Base-by-base conservation (phyloP, 1,140 invertebrate genomes). In the Heliconius congener region DNA sequence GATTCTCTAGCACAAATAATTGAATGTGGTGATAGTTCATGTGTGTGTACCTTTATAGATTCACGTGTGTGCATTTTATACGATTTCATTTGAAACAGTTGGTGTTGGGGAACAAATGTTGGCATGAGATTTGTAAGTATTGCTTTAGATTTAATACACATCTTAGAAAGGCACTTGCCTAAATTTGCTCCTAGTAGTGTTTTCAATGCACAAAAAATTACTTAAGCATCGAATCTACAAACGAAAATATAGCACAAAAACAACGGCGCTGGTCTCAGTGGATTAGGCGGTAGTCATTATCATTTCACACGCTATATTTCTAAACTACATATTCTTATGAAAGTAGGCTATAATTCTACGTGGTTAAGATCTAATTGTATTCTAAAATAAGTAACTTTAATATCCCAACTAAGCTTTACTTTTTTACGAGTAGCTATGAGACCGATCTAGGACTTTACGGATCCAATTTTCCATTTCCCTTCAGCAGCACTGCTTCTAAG, bases 91-190 rank as follows among this genome's bases (percentile, higher is more conserved):
- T 87, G 71, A 92, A 86, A 90, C 90, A 93, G 92, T 94, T 94
- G 93, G 93, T 94, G 91, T 90, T 88, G 89, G 91, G 92, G 92
- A 93, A 91, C 92, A 94, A 93, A 88, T 80, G 86, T 88, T 89
- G 90, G 89, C 90, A 91, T 90, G 91, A 86, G 82, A 87, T 88
- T 85, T 87, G 93, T 94, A 93, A 94, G 93, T 94, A 94, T 91
- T 88, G 86, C 89, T 93, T 90, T 93, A 91, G 88, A 84, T 72
- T 86, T 88, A 89, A 76, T 83, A 87, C 86, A 88, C 83, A 79
- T 72, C 52, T 72, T 85, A 85, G 82, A 79, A 77, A 76, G 80
- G 82, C 83, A 84, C 84, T 77, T 66, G 76, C 77, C 80, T 80
- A 30, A 81, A 82, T 79, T 84, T 82, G 81, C 81, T 83, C 81